A percentile compares a stretch with the other conserved stretches of the same genome.
Evolutionary conservation across 2,113 vertebrate genomes (phyloP).

Genomic region (Cygnus buccinator): DNA sequence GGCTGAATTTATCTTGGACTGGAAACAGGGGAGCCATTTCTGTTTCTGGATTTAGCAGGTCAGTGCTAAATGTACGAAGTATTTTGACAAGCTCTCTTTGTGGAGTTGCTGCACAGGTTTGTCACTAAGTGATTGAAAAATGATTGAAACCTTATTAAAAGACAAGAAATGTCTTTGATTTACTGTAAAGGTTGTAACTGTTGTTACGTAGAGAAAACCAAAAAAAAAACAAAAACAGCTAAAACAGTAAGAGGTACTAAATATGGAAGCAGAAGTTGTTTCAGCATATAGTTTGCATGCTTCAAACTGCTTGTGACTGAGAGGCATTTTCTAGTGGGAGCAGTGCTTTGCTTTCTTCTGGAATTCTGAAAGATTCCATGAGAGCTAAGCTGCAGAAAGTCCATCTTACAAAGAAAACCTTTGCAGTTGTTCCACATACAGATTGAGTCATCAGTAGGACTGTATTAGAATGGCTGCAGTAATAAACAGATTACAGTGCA

Average conservation of each 20-base stretch:
- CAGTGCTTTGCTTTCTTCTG: not conserved
- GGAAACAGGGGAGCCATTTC: slow-evolving; percentile 94
- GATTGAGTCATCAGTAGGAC: slow-evolving; percentile 7
- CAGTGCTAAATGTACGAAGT: slow-evolving; percentile 52
- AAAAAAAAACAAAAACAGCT: not conserved
- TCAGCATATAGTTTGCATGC: not conserved
- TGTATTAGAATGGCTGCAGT: not conserved
- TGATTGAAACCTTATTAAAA: not conserved
- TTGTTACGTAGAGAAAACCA: not conserved
- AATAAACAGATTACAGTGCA: slow-evolving; percentile 36
- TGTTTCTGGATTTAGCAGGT: slow-evolving; percentile 94
- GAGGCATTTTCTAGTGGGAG: not conserved
- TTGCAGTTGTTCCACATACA: not conserved
- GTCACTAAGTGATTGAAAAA: not conserved
- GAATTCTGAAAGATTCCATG: not conserved
- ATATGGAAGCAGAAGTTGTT: slow-evolving; percentile 49
- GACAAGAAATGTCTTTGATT: not conserved
- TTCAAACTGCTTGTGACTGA: not conserved
- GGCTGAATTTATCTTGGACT: slow-evolving; percentile 98
- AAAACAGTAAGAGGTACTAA: slow-evolving; percentile 43
- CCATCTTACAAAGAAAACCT: not conserved
- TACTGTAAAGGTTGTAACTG: not conserved
- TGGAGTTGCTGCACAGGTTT: not conserved
- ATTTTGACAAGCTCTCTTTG: slow-evolving; percentile 8
- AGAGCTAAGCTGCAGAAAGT: not conserved